Evolutionary conservation across 2,113 vertebrate genomes (phyloP).

Genomic region (Plotosus lineatus): DNA sequence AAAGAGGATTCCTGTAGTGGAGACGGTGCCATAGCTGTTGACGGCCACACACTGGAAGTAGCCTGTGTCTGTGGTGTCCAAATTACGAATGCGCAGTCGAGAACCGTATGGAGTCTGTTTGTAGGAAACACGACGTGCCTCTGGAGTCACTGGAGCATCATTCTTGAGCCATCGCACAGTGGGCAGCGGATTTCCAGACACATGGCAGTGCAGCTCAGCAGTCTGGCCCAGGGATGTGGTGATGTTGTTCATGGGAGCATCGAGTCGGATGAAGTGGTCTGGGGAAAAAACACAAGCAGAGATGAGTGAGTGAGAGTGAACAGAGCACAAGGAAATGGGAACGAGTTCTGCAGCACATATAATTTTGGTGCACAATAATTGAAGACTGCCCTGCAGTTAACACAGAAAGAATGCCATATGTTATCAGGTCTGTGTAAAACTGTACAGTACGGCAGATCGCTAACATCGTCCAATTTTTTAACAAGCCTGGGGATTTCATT

Average conservation of each 20-base stretch:
- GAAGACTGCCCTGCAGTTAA: background rate
- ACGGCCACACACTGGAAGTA: slow-evolving; percentile 97
- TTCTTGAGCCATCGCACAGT: slow-evolving; percentile 94
- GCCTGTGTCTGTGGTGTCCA: slow-evolving; percentile 95
- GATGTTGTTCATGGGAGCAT: slow-evolving; percentile 97
- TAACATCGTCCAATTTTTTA: background rate
- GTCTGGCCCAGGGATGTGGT: slow-evolving; percentile 93
- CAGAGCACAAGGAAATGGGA: background rate
- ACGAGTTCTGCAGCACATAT: background rate
- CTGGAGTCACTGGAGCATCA: slow-evolving; percentile 92
- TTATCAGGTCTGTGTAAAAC: slow-evolving; percentile 20
- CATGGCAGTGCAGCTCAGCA: slow-evolving; percentile 88
- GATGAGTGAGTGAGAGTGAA: slow-evolving; percentile 1
- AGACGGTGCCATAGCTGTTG: slow-evolving; percentile 85
- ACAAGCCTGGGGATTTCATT: background rate
- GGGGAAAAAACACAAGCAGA: slow-evolving; percentile 33
- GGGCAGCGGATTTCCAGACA: slow-evolving; percentile 85
- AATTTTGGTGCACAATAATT: slow-evolving; percentile 11
- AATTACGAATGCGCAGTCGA: slow-evolving; percentile 89
- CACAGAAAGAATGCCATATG: slow-evolving; percentile 11
- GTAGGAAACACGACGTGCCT: slow-evolving; percentile 89
- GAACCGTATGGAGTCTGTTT: slow-evolving; percentile 84
- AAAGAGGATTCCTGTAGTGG: slow-evolving; percentile 91
- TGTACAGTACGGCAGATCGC: slow-evolving; percentile 8
- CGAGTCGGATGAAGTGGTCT: slow-evolving; percentile 86